A percentile compares a stretch with the other conserved stretches of the same genome.
These are phyloP conservation scores for Zootoca vivipara DNA, from an alignment of 2,113 vertebrate species.

Conservation along the genomic window DNA sequence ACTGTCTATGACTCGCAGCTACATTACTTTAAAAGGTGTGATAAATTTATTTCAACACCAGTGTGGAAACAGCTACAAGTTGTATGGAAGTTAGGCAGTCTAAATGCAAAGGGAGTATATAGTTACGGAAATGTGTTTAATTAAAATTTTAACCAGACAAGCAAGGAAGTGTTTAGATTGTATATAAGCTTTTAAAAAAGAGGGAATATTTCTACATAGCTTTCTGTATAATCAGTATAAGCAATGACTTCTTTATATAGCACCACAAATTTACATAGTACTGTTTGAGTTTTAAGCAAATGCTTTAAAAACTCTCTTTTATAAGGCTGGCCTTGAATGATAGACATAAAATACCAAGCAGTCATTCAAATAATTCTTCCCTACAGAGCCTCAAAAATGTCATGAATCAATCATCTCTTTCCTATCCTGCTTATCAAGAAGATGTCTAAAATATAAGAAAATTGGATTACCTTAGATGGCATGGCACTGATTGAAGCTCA, in stretches of 20 bases:
- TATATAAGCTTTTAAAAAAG: constrained; percentile 31
- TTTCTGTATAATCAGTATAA: constrained; percentile 46
- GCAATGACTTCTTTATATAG: constrained; percentile 13
- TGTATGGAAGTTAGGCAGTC: constrained; percentile 41
- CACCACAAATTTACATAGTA: constrained; percentile 1
- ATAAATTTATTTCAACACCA: constrained; percentile 58
- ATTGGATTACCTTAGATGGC: constrained; percentile 70
- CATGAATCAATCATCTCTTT: constrained; percentile 71
- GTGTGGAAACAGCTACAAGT: constrained; percentile 34
- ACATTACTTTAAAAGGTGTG: constrained; percentile 21
- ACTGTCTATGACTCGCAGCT: constrained; percentile 26
- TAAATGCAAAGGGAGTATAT: constrained; percentile 29
- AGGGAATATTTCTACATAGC: constrained; percentile 36
- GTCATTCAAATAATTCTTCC: constrained; percentile 70
- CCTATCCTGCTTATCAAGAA: constrained; percentile 60
- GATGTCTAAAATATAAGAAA: constrained; percentile 70
- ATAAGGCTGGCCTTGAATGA: constrained; percentile 53
- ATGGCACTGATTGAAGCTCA: constrained; percentile 73
- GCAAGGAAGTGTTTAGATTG: constrained; percentile 58
- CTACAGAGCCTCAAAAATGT: constrained; percentile 66
- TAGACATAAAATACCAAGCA: constrained; percentile 69
- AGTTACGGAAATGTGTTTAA: constrained; percentile 58
- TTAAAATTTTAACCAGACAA: constrained; percentile 61
- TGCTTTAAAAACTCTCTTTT: constrained; percentile 46
- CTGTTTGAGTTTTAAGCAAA: constrained; percentile 16